phyloP scores from a whole-genome alignment of 2,888 invertebrate species.

The Pterobdella sp. region DNA sequence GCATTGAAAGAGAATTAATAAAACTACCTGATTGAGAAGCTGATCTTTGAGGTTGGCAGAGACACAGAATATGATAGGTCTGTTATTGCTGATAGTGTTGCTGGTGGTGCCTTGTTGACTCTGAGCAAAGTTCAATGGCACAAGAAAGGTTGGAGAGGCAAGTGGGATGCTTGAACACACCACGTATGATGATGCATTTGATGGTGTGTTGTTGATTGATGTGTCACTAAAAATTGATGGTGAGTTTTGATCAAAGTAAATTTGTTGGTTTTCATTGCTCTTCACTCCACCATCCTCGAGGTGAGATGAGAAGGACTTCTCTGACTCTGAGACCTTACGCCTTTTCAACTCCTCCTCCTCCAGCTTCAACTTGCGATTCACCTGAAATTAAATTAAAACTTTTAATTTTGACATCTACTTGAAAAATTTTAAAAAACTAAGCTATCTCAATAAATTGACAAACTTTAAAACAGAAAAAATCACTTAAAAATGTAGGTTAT shows the following conservation, averaged over 20 bases:
- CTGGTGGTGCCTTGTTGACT: not conserved
- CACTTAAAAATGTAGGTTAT: too few species aligned
- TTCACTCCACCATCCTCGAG: not conserved
- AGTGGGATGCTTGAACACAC: slow-evolving; percentile 14
- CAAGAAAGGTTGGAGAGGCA: not conserved
- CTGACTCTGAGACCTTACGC: not conserved
- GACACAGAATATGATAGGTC: not conserved
- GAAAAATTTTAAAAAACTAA: too few species aligned
- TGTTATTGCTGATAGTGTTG: not conserved
- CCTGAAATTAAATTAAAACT: too few species aligned
- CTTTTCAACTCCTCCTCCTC: not conserved
- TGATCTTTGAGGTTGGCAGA: not conserved
- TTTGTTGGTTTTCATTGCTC: not conserved
- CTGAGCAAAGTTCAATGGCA: not conserved
- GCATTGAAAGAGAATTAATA: not conserved
- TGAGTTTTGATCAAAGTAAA: not conserved
- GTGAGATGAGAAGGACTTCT: not conserved
- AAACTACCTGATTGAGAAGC: not conserved
- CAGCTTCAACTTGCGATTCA: slow-evolving; percentile 5
- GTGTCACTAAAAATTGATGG: not conserved
- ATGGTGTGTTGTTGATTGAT: not conserved
- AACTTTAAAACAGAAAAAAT: too few species aligned
- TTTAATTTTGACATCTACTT: too few species aligned
- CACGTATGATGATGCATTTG: slow-evolving; percentile 2
- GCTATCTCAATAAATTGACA: too few species aligned